Percentiles rank a stretch among this genome's conserved stretches.
Conservation (phyloP, 2,113 vertebrate species). For the Alosa alosa region DNA sequence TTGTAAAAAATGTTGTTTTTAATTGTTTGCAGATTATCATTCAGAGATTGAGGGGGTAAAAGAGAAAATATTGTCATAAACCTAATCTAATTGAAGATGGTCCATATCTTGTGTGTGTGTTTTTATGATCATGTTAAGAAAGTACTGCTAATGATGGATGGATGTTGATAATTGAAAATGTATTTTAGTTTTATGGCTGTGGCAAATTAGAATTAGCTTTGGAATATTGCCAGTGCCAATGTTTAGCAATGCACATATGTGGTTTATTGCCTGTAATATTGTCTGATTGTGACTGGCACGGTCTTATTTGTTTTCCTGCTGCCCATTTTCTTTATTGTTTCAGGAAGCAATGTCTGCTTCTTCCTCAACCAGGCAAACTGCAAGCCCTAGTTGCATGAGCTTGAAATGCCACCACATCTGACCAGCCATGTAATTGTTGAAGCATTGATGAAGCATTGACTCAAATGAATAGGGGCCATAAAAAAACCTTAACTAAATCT, state of each 20-base stretch:
- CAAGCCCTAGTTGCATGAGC: background rate
- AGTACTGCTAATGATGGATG: background rate
- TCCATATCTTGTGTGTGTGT: no score
- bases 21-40: no score
- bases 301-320: background rate
- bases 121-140: no score
- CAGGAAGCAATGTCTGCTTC: background rate
- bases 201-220: background rate
- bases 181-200: background rate
- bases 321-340: background rate
- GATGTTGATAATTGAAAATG: background rate
- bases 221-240: background rate
- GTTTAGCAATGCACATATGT: background rate
- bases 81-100: no score
- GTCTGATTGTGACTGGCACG: background rate
- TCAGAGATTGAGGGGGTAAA: no score
- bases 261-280: background rate
- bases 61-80: no score
- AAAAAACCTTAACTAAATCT: background rate
- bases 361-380: background rate
- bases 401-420: background rate
- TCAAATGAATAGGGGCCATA: background rate
- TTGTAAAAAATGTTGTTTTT: no score
- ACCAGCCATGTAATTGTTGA: background rate
- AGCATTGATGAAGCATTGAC: background rate